Base-by-base conservation (phyloP, 2,113 vertebrate species). In the Empidonax traillii region DNA sequence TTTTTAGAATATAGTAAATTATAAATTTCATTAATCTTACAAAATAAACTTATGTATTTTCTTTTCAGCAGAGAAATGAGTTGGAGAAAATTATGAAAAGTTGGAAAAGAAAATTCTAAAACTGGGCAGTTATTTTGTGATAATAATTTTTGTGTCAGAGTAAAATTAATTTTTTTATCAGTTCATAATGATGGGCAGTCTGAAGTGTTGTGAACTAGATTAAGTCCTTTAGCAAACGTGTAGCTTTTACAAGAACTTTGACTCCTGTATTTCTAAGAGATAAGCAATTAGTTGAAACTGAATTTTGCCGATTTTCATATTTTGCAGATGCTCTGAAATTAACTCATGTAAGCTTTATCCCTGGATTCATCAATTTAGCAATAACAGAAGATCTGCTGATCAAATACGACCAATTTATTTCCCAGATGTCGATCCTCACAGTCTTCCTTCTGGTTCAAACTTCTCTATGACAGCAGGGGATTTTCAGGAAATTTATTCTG, bases 391-490 rank as follows among this genome's bases (percentile, higher is more conserved):
- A 97, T 99, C 99, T 63, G 98, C 98, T 58, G 99, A 99, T 98
- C 99, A 99, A 95, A 99, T 98, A 75, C 98, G 99, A 91, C 98
- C 99, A 14, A 97, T 99, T 97, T 97, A 98, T 95, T 99, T 99
- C 88, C 99, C 99, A 66, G 99, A 99, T 95, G 98, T 99, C 94
- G 98, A 99, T 95, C 99, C 99, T 88, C 99, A 99, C 93, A 98
- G 98, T 94, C 98, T 99, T 96, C 99, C 99, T 61, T 92, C 94
- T 56, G 98, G 98, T 95, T 98, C 99, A 82, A 99, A 99, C 94
- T 99, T 99, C 97, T 99, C 99, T 90, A 99, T 99, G 99, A 99
- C 99, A 65, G 99, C 99, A 75, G 99, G 99, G 47, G 99, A 99
- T 97, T 99, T 99, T 97, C 98, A 99, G 89, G 99, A 99, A 96